phyloP scores from a whole-genome alignment of 2,797 vertebrate genomes.

The Pteronotus mesoamericanus region DNA sequence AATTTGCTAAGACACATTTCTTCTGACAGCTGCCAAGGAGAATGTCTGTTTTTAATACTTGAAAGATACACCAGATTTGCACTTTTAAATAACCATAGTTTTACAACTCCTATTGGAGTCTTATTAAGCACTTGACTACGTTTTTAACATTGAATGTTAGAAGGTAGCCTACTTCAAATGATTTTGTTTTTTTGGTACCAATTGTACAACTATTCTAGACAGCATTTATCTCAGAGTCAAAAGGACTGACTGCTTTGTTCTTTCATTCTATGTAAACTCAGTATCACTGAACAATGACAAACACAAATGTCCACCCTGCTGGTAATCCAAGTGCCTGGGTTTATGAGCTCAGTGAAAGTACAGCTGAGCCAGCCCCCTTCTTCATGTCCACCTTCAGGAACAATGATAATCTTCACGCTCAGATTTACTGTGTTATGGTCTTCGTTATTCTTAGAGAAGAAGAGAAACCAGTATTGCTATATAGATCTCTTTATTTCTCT shows the following conservation, averaged over 20 bases:
- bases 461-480: neutral
- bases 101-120: conserved; percentile 77
- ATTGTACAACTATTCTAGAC: conserved; percentile 5
- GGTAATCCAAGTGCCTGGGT: neutral
- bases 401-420: neutral
- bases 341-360: neutral
- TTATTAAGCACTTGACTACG: conserved; percentile 44
- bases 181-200: conserved; percentile 51
- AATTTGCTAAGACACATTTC: conserved; percentile 83
- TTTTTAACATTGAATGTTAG: conserved; percentile 57
- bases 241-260: conserved; percentile 47
- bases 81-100: conserved; percentile 81
- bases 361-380: neutral
- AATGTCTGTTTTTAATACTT: conserved; percentile 85
- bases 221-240: conserved; percentile 53
- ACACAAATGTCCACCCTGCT: neutral
- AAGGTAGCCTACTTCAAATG: conserved; percentile 67
- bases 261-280: conserved; percentile 32
- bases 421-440: neutral
- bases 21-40: conserved; percentile 81
- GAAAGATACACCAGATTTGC: conserved; percentile 85
- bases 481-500: neutral
- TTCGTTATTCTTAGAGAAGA: neutral
- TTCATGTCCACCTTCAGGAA: neutral
- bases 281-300: neutral